A percentile compares a stretch with the other conserved stretches of the same genome.
Evolutionary conservation across 2,797 vertebrate genomes (phyloP).

Genomic region (Leucoraja ocellata): DNA sequence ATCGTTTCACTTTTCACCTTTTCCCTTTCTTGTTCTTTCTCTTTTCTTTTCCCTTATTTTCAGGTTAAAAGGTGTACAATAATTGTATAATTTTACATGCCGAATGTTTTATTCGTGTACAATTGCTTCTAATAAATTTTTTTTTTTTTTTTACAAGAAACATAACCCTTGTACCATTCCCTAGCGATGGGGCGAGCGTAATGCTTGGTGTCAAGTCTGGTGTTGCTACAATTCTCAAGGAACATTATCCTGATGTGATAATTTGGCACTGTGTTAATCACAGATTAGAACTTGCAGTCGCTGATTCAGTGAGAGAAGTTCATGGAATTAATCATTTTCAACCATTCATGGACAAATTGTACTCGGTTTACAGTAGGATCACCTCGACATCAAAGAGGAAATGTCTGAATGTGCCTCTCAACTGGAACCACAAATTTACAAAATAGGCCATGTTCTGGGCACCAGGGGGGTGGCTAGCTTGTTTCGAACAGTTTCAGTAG

Average conservation of each 20-base stretch:
- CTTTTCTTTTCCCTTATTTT: too few relatives aligned
- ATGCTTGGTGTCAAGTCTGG: constrained; percentile 30
- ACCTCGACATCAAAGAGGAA: not conserved
- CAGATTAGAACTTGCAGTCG: not conserved
- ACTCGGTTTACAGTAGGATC: constrained; percentile 36
- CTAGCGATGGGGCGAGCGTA: constrained; percentile 33
- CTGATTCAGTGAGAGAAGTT: constrained; percentile 5
- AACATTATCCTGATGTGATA: too few relatives aligned
- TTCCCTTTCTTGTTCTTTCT: too few relatives aligned
- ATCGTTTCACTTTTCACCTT: too few relatives aligned
- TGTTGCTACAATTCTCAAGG: not conserved
- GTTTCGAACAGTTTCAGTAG: constrained; percentile 31
- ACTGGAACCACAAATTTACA: not conserved
- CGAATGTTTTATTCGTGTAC: too few relatives aligned
- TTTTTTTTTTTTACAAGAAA: too few relatives aligned
- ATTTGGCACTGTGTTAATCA: not conserved
- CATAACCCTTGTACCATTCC: not conserved
- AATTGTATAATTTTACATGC: too few relatives aligned
- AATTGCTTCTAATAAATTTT: too few relatives aligned
- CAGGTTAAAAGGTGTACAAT: too few relatives aligned
- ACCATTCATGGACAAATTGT: not conserved
- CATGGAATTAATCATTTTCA: too few relatives aligned
- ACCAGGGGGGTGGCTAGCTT: not conserved
- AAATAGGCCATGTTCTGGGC: constrained; percentile 25
- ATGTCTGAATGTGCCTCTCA: not conserved